These are phyloP conservation scores for Sipunculus nudus DNA, from an alignment of 2,888 invertebrate genomes.

Conservation along the genomic window DNA sequence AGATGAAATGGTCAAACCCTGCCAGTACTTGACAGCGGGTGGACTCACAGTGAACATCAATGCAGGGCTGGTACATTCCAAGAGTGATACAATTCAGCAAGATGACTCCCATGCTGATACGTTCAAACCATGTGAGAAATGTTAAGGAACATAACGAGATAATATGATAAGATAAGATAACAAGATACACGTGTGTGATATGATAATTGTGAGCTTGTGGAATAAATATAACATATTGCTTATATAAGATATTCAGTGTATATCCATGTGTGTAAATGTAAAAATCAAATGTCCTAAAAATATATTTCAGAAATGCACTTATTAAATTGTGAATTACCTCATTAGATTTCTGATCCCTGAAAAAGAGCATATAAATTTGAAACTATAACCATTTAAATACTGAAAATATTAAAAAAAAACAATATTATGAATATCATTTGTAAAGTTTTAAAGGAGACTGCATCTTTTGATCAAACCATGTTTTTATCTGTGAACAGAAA, in stretches of 20 bases:
- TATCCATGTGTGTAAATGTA: not conserved
- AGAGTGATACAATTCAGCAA: conserved; percentile 97
- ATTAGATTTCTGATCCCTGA: too few species aligned
- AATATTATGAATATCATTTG: too few species aligned
- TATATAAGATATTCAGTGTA: too few species aligned
- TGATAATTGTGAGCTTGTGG: not conserved
- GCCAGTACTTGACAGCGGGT: conserved; percentile 71
- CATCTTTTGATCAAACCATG: too few species aligned
- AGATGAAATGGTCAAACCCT: conserved; percentile 98
- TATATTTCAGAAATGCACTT: too few species aligned
- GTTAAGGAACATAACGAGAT: conserved; percentile 54
- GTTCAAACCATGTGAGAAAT: conserved; percentile 91
- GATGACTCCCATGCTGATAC: conserved; percentile 97
- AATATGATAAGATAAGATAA: not conserved
- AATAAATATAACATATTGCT: not conserved
- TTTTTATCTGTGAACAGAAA: too few species aligned
- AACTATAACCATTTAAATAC: too few species aligned
- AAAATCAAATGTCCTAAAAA: too few species aligned
- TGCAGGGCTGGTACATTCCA: conserved; percentile 99
- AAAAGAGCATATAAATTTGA: too few species aligned
- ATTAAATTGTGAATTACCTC: too few species aligned
- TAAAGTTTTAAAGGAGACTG: too few species aligned
- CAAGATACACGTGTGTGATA: not conserved
- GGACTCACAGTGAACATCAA: conserved; percentile 75
- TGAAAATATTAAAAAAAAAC: too few species aligned